Conservation (phyloP, 1,140 invertebrate genomes). For the Lordiphosa clarofinis region DNA sequence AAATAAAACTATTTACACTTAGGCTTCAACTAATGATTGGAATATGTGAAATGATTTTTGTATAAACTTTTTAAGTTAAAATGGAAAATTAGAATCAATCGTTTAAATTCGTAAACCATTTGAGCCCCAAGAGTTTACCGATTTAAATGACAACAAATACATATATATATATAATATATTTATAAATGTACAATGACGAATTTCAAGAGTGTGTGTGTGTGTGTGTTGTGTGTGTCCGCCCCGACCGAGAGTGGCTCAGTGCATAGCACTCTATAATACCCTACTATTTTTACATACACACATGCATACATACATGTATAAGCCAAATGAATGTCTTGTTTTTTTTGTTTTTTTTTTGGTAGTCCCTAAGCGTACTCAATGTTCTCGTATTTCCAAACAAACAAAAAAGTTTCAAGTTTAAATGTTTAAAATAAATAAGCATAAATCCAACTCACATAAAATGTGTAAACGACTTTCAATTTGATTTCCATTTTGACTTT, state of each 20-base stretch:
- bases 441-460: conserved; percentile 9
- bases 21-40: too few species aligned
- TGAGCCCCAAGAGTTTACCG: conserved; percentile 70
- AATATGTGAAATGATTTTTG: too few species aligned
- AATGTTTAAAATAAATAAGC: conserved; percentile 42
- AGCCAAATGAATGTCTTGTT: background rate
- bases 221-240: too few species aligned
- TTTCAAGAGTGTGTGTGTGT: conserved; percentile 8
- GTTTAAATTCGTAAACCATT: conserved; percentile 74
- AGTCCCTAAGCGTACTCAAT: too few species aligned
- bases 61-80: too few species aligned
- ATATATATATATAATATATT: too few species aligned
- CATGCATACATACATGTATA: conserved; percentile 16
- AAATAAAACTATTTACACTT: too few species aligned
- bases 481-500: too few species aligned
- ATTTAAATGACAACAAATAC: conserved; percentile 59
- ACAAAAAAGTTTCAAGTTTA: conserved; percentile 31
- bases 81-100: conserved; percentile 18
- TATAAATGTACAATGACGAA: background rate
- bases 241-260: too few species aligned
- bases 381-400: too few species aligned
- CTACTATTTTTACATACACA: background rate
- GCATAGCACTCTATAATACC: too few species aligned
- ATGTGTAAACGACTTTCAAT: conserved; percentile 21
- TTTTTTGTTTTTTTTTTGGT: background rate